Percentiles rank a stretch among this genome's conserved stretches.
Conservation (phyloP, 2,113 vertebrate species). For the Stomatorhinus ivindoensis region DNA sequence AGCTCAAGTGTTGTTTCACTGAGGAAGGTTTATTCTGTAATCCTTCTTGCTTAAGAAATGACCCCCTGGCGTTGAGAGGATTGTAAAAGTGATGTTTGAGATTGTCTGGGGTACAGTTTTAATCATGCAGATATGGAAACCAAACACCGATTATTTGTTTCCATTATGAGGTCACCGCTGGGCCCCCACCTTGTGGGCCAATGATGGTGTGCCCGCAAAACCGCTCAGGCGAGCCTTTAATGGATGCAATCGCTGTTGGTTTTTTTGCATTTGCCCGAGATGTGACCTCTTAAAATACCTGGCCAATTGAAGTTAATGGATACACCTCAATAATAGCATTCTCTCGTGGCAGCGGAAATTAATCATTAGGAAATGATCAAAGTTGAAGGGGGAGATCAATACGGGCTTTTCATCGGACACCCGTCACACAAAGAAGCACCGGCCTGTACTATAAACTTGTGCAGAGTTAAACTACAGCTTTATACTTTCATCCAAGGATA, state of each 20-base stretch:
- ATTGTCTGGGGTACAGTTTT: conserved; percentile 11
- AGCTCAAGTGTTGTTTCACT: neutral
- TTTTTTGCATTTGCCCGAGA: conserved; percentile 4
- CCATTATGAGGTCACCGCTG: neutral
- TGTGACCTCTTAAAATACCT: conserved; percentile 7
- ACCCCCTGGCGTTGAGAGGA: neutral
- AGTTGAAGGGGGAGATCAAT: conserved; percentile 9
- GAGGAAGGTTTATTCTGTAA: neutral
- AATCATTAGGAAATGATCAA: conserved; percentile 9
- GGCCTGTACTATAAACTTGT: neutral
- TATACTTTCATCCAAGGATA: neutral
- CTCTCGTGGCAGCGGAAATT: conserved; percentile 9
- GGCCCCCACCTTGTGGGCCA: neutral
- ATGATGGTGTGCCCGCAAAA: neutral
- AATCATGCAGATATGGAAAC: conserved; percentile 6
- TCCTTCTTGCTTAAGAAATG: neutral
- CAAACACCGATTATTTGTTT: neutral
- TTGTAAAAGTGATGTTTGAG: conserved; percentile 2
- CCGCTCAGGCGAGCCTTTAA: neutral
- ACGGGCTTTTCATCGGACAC: neutral
- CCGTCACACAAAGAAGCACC: neutral
- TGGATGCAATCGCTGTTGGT: neutral
- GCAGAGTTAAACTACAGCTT: neutral
- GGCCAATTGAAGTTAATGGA: conserved; percentile 16
- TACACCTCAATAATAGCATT: conserved; percentile 19